Evolutionary conservation across 2,888 invertebrate genomes (phyloP).

Genomic region (Athalia circularis): DNA sequence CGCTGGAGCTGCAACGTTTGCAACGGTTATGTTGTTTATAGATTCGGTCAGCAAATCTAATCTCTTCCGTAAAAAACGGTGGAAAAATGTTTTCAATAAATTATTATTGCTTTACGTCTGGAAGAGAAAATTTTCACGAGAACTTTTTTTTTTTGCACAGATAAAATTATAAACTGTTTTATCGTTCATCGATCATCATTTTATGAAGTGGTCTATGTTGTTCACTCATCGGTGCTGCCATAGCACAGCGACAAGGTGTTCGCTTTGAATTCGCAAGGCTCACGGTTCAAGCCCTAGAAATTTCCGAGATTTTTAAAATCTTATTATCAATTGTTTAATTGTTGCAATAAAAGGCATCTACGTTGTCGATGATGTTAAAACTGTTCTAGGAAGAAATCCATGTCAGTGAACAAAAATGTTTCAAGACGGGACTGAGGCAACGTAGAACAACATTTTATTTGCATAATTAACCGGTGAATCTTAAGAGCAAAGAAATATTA

Average conservation of each 20-base stretch:
- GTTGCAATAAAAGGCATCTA: not conserved
- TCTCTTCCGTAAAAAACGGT: too few relatives aligned
- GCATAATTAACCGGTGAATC: not conserved
- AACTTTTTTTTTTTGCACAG: not conserved
- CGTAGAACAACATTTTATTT: not conserved
- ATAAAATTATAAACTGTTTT: not conserved
- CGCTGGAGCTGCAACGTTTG: not conserved
- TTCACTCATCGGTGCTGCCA: not conserved
- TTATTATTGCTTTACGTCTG: not conserved
- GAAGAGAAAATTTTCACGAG: not conserved
- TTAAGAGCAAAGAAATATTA: not conserved
- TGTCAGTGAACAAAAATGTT: slow-evolving; percentile 45
- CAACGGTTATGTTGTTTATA: not conserved
- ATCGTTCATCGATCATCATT: not conserved
- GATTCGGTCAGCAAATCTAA: not conserved
- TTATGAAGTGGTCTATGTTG: slow-evolving; percentile 15
- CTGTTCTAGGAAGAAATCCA: slow-evolving; percentile 43
- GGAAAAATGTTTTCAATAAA: too few relatives aligned
- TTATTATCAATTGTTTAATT: not conserved
- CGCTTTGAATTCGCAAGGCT: not conserved
- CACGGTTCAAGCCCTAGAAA: slow-evolving; percentile 26
- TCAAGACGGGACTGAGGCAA: slow-evolving; percentile 44
- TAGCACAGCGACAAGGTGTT: slow-evolving; percentile 34
- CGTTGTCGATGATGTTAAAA: slow-evolving; percentile 43
- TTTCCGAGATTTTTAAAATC: not conserved